Evolutionary conservation across 2,797 vertebrate species (phyloP), one percentile per base, ranked within the genome.

Genomic region (Pangasius mekongensis): DNA sequence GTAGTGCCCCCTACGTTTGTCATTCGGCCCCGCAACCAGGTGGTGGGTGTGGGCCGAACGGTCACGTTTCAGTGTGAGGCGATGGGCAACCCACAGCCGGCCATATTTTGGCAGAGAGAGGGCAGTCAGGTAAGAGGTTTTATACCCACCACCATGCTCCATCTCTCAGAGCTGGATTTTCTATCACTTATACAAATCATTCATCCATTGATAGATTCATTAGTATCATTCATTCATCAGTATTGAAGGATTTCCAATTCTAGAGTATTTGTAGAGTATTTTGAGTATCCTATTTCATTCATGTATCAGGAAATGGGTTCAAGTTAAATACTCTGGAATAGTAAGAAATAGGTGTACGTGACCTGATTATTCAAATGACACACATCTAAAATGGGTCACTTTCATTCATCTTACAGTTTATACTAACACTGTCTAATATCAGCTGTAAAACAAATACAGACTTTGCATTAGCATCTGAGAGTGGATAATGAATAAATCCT

Each of bases 31-130:
- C 96, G 98, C 85, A 98, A 99, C 94, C 98, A 99, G 93, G 97
- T 99, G 90, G 98, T 97, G 92, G 97, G 97, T 0, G 95, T 99
- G 93, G 99, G 98, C 84, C 96, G 98, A 90, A 99, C 98, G 0
- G 98, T 99, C 91, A 99, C 98, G 85, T 99, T 99, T 94, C 98
- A 99, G 93, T 99, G 99, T 71, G 98, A 99, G 93, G 98, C 98
- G 73, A 98, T 98, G 0, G 99, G 99, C 88, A 99, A 99, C 91
- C 99, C 99, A 85, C 99, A 99, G 90, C 99, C 99, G 76, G 99
- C 99, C 91, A 99, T 99, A 93, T 99, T 99, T 94, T 99, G 99
- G 99, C 94, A 99, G 93, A 96, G 97, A 90, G 98, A 99, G 91
- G 98, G 99, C 90, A 99, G 99, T 93, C 98, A 99, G 98, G 99